Evolutionary conservation across 30 jellyfish, hydroid and myxozoan species (phyloP), one percentile per base, ranked within the genome.

Genomic region (Rhopilema esculentum): DNA sequence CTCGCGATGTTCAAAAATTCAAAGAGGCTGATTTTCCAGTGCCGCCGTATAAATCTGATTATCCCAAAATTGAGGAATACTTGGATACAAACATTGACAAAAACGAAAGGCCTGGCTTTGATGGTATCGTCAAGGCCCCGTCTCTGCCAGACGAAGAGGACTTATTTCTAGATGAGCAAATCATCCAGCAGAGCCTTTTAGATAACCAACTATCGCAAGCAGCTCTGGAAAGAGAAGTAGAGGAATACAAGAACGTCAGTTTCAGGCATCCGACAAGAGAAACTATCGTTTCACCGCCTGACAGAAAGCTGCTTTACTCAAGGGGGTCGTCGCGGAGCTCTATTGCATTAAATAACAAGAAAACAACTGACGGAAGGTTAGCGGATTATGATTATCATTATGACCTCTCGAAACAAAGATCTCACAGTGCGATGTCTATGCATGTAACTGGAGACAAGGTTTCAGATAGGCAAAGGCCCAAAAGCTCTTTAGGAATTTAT

Each of bases 41-140:
- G 64, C 64, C 31, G 69, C 88, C 62, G 18, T 32, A 62, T 49
- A 31, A 28, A 20, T 57, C 94, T 32, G 84, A 73, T 63, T 40
- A 74, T 61, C 88, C 88, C 63, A 85, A 65, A 28, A 64, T 74
- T 16, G 94, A 88, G 81, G 91, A 88, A 25, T 64, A 79, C 30
- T 52, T 88, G 64, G 91, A 80, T 53, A 27, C 4, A 27, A 19
- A 31, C 30, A 75, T 81, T 16, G 84, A 79, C 77, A 65, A 69
- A 26, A 18, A 26, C 19, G 81, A 50, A 0, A 69, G 26, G 27
- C 49, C 90, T 0, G 82, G 51, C 28, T 51, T 18, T 21, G 75
- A 27, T 27, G 72, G 52, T 4, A 76, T 62, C 20, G 25, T 69
- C n/a, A 86, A 76, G 27, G 72, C 93, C 6, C 80, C 89, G 24